Base-by-base conservation (phyloP, 2,113 vertebrate genomes). In the Silurus meridionalis region DNA sequence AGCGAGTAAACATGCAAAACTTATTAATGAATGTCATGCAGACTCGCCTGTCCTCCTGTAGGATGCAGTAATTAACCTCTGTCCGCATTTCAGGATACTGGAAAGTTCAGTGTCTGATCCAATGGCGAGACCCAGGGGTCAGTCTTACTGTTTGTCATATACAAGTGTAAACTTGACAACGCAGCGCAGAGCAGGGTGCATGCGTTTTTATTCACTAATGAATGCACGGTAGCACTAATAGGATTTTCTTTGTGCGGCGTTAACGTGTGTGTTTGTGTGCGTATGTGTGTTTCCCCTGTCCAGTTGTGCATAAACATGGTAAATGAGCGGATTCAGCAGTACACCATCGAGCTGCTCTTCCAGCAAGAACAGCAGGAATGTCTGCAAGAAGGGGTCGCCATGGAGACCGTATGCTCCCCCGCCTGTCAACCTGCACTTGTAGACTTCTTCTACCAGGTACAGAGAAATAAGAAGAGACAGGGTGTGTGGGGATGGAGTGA, bases 271-370 rank as follows among this genome's bases (percentile, higher is more conserved):
- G 85, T 88, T 25, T 91, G 85, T 89, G 83, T 88, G 37, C 92
- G 84, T 93, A 82, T 4, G 0, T 91, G 75, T 90, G 58, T 94
- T 0, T 80, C 88, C 83, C 74, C 81, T 80, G 82, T 91, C 91
- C 90, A 99, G 98, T 95, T 99, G 69, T 99, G 97, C 90, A 94
- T 98, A 94, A 99, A 99, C 95, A 97, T 99, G 96, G 96, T 96
- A 95, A 99, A 97, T 48, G 97, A 99, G 95, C 96, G 95, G 91
- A 94, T 99, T 88, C 95, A 97, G 91, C 96, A 95, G 90, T 96
- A 97, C 82, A 94, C 96, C 93, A 95, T 93, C 25, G 96, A 97
- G 92, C 95, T 97, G 89, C 96, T 99, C 87, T 99, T 98, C 92
- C 95, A 96, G 81, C 96, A 97, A 87, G 97, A 98, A 92, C 97